These are phyloP conservation scores for Pagetopsis macropterus DNA, from an alignment of 2,797 vertebrate species.

Conservation along the genomic window DNA sequence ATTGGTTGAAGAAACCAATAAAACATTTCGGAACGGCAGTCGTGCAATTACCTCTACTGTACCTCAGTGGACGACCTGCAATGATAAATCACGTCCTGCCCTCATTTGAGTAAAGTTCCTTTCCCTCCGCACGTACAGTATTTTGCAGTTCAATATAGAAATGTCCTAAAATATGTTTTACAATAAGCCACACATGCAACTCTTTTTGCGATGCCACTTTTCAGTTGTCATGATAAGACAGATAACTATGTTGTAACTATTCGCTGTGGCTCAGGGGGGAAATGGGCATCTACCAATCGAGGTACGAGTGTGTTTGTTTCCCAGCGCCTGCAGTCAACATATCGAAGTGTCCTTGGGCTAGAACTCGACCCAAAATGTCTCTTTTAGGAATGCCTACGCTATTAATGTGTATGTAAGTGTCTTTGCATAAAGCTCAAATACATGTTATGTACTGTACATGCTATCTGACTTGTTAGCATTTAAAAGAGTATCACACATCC, in stretches of 20 bases:
- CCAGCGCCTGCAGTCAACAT: too few species aligned
- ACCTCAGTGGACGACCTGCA: conserved; percentile 6
- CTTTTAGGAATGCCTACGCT: too few species aligned
- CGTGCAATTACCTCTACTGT: conserved; percentile 7
- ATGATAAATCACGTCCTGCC: conserved; percentile 36
- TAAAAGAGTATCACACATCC: conserved; percentile 1
- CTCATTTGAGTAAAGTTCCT: conserved; percentile 3
- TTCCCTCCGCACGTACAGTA: not conserved
- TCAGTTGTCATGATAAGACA: not conserved
- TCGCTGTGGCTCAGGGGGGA: not conserved
- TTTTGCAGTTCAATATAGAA: conserved; percentile 6
- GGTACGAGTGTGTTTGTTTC: too few species aligned
- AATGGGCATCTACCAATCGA: too few species aligned
- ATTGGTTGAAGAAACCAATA: conserved; percentile 29
- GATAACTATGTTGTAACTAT: not conserved
- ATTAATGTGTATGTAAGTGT: too few species aligned
- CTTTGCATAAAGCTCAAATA: too few species aligned
- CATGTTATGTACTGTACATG: not conserved
- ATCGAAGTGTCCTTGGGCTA: too few species aligned
- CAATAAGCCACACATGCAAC: not conserved
- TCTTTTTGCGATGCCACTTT: not conserved
- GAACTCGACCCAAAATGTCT: too few species aligned
- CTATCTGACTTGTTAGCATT: not conserved
- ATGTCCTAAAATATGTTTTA: not conserved
- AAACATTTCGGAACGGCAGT: conserved; percentile 27